These are phyloP conservation scores for Trichogramma pretiosum DNA, from an alignment of 1,140 invertebrate species.

Conservation along the genomic window DNA sequence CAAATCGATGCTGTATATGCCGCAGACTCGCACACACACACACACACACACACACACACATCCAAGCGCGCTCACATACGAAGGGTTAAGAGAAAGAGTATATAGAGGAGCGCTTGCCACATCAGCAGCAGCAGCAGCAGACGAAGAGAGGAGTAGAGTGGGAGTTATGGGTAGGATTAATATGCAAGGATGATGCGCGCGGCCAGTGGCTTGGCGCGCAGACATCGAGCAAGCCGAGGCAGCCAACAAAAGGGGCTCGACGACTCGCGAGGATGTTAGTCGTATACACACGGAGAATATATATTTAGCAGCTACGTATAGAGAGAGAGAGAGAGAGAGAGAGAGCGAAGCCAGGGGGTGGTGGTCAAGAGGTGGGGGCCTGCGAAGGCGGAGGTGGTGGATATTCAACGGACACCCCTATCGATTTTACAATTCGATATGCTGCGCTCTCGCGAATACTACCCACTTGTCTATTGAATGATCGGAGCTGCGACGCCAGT, in stretches of 20 bases:
- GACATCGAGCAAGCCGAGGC: not conserved
- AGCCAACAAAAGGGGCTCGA: too few species aligned
- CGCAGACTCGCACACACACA: too few species aligned
- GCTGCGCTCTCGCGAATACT: too few species aligned
- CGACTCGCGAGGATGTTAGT: too few species aligned
- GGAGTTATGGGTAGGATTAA: slow-evolving; percentile 49
- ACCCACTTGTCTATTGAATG: slow-evolving; percentile 49
- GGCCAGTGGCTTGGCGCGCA: slow-evolving; percentile 18
- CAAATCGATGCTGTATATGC: too few species aligned
- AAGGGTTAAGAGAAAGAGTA: too few species aligned
- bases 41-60: too few species aligned
- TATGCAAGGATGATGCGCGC: slow-evolving; percentile 47
- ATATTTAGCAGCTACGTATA: too few species aligned
- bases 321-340: slow-evolving; percentile 18
- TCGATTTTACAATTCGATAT: slow-evolving; percentile 49
- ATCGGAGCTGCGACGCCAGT: slow-evolving; percentile 38
- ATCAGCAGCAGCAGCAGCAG: not conserved
- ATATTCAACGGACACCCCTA: slow-evolving; percentile 45
- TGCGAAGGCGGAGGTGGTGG: slow-evolving; percentile 13
- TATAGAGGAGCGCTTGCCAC: too few species aligned
- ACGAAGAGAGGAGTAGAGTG: too few species aligned
- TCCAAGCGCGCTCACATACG: too few species aligned
- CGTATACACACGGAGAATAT: too few species aligned
- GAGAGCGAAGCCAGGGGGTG: slow-evolving; percentile 19
- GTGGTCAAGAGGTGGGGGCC: slow-evolving; percentile 11